Percentiles rank a stretch among this genome's conserved stretches.
Conservation (phyloP, 2,113 vertebrate genomes). For the Carettochelys insculpta region DNA sequence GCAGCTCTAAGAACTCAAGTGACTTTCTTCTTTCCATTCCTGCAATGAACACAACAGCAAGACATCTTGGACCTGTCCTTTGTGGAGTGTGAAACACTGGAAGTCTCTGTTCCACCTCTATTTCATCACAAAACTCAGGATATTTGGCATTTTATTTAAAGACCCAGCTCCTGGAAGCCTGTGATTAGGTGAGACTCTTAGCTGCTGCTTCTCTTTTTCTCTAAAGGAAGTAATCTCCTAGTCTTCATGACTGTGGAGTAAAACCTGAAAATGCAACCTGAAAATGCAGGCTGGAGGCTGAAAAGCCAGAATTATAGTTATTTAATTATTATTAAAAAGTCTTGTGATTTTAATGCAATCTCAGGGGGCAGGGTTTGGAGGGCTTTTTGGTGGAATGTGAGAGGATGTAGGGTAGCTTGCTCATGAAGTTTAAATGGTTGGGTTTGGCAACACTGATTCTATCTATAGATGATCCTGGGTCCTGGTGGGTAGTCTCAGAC, state of each 20-base stretch:
- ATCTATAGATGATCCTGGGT: not conserved
- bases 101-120: constrained; percentile 19
- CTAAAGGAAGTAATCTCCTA: not conserved
- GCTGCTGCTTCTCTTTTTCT: not conserved
- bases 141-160: constrained; percentile 4
- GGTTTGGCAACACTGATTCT: not conserved
- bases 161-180: constrained; percentile 19
- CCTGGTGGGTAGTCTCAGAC: too few species aligned
- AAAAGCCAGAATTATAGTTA: not conserved
- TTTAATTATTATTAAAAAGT: not conserved
- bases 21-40: not conserved
- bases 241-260: not conserved
- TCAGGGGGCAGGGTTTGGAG: not conserved
- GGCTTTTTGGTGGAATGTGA: not conserved
- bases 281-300: not conserved
- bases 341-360: not conserved
- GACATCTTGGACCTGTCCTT: not conserved
- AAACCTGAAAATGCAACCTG: not conserved
- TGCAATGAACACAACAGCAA: not conserved
- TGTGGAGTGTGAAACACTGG: not conserved
- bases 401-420: not conserved
- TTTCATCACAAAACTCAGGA: constrained; percentile 39
- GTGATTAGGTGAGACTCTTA: constrained; percentile 10
- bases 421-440: not conserved
- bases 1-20: not conserved